These are phyloP conservation scores for Sebastes flavidus DNA, from an alignment of 2,797 vertebrate genomes.

Conservation along the genomic window DNA sequence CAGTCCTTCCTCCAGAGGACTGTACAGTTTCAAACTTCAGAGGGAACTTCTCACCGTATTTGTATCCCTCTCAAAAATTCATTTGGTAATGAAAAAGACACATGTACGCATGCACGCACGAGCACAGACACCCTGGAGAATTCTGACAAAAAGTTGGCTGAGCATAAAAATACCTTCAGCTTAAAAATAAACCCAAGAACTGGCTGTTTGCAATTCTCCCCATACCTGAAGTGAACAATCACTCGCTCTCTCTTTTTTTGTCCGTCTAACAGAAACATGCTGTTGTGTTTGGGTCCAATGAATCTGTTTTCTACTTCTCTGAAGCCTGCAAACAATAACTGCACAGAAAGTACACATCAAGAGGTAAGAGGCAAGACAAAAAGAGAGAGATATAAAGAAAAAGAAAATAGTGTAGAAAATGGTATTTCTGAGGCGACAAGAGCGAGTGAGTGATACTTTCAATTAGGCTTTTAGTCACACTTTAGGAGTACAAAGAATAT, in stretches of 20 bases:
- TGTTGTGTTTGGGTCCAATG: constrained; percentile 33
- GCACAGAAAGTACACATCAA: constrained; percentile 1
- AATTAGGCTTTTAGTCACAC: constrained; percentile 40
- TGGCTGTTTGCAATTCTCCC: constrained; percentile 33
- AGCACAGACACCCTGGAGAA: constrained; percentile 31
- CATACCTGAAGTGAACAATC: constrained; percentile 35
- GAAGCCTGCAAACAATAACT: constrained; percentile 14
- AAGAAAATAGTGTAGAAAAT: background rate
- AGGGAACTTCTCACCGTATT: constrained; percentile 32
- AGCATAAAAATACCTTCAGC: constrained; percentile 40
- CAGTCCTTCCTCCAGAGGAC: constrained; percentile 28
- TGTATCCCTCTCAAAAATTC: constrained; percentile 15
- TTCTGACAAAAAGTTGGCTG: constrained; percentile 37
- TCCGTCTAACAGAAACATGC: constrained; percentile 28
- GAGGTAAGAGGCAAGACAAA: background rate
- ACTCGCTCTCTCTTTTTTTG: constrained; percentile 26
- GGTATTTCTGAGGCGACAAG: constrained; percentile 2
- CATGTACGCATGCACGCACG: background rate
- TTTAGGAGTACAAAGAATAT: constrained; percentile 25
- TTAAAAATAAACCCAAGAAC: constrained; percentile 48
- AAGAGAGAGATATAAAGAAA: background rate
- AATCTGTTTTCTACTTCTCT: constrained; percentile 47
- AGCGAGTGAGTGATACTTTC: background rate
- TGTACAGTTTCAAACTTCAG: constrained; percentile 40
- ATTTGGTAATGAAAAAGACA: constrained; percentile 27